A percentile compares a stretch with the other conserved stretches of the same genome.
phyloP scores from a whole-genome alignment of 2,888 invertebrate genomes.

The Melanargia galathea region DNA sequence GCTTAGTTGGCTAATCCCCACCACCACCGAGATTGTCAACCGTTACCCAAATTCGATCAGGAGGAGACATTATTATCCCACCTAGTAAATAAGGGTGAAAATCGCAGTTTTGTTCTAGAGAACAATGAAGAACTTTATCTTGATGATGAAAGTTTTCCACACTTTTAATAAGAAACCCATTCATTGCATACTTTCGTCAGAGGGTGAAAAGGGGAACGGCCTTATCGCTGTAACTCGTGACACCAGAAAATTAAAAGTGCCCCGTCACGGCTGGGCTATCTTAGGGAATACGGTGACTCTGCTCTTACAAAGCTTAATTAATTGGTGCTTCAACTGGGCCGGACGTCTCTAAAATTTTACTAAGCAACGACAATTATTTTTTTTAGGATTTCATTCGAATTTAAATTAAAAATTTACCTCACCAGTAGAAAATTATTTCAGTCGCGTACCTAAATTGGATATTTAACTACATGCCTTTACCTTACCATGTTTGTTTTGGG shows the following conservation, averaged over 20 bases:
- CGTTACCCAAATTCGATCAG: too few species aligned
- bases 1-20: too few species aligned
- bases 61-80: too few species aligned
- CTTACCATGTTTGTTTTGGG: too few species aligned
- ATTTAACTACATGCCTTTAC: too few species aligned
- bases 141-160: slow-evolving; percentile 66
- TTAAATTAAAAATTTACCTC: neutral
- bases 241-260: slow-evolving; percentile 80
- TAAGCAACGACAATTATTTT: slow-evolving; percentile 2
- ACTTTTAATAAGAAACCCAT: slow-evolving; percentile 76
- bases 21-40: too few species aligned
- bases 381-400: slow-evolving; percentile 11
- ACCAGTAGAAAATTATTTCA: neutral
- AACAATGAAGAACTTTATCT: slow-evolving; percentile 65
- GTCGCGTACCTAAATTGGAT: too few species aligned
- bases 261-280: slow-evolving; percentile 71
- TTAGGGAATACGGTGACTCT: slow-evolving; percentile 71
- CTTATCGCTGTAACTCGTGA: slow-evolving; percentile 75
- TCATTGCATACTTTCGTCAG: slow-evolving; percentile 67
- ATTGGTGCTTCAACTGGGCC: slow-evolving; percentile 59
- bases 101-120: slow-evolving; percentile 51
- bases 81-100: slow-evolving; percentile 2
- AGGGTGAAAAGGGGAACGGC: slow-evolving; percentile 59
- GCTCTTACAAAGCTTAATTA: slow-evolving; percentile 74
- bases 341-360: slow-evolving; percentile 41